Percentiles rank a stretch among this genome's conserved stretches.
These are phyloP conservation scores for Asobara japonica DNA, from an alignment of 1,140 invertebrate species.

Conservation along the genomic window DNA sequence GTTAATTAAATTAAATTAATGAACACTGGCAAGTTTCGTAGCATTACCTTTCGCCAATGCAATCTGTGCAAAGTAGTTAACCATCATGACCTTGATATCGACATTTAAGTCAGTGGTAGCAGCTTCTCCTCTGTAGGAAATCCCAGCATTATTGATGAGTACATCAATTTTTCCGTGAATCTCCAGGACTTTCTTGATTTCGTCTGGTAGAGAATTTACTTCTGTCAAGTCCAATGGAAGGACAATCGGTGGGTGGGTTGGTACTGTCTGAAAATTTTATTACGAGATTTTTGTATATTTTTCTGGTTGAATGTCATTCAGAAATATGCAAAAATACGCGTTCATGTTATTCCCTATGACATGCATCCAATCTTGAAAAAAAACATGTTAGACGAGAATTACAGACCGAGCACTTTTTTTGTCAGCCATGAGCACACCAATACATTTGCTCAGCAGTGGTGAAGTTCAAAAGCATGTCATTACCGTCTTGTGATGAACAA, in stretches of 20 bases:
- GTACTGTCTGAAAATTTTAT: constrained; percentile 69
- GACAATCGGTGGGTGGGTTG: constrained; percentile 78
- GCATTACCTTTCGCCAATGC: constrained; percentile 93
- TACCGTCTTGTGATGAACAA: neutral
- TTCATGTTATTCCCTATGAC: too few species aligned
- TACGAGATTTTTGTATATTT: too few species aligned
- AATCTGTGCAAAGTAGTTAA: constrained; percentile 95
- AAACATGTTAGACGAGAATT: too few species aligned
- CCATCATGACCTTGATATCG: constrained; percentile 88
- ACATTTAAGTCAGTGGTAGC: constrained; percentile 84
- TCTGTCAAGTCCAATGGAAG: constrained; percentile 82
- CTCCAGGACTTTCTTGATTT: constrained; percentile 74
- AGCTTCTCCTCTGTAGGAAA: constrained; percentile 84
- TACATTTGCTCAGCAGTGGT: neutral
- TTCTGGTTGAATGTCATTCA: too few species aligned
- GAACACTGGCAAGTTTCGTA: too few species aligned
- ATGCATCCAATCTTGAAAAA: too few species aligned
- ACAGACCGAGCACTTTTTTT: too few species aligned
- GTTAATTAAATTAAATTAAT: too few species aligned
- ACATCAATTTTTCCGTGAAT: constrained; percentile 85
- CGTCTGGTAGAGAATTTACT: constrained; percentile 71
- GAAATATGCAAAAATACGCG: too few species aligned
- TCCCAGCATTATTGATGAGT: constrained; percentile 92
- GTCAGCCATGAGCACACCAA: constrained; percentile 21
- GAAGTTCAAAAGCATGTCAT: neutral